phyloP scores from a whole-genome alignment of 2,113 vertebrate species.

The Notarius lentiginosus region DNA sequence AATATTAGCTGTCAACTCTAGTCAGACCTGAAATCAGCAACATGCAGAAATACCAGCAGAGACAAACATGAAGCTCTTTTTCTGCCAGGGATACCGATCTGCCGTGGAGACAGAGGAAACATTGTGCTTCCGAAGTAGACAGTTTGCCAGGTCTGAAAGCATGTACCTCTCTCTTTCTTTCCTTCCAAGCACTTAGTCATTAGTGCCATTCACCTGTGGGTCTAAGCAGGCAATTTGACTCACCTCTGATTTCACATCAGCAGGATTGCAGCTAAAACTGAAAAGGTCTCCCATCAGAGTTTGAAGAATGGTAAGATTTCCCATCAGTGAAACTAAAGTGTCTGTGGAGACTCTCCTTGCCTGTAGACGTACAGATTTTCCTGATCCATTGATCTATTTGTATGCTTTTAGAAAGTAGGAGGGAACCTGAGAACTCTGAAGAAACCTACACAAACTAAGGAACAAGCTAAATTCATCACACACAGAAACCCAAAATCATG shows the following conservation, averaged over 20 bases:
- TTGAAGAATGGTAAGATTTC: not conserved
- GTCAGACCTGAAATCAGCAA: slow-evolving; percentile 2
- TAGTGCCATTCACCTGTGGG: slow-evolving; percentile 11
- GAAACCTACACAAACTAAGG: not conserved
- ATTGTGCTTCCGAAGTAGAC: slow-evolving; percentile 15
- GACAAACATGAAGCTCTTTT: slow-evolving; percentile 13
- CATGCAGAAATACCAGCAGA: slow-evolving; percentile 14
- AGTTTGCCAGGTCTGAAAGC: not conserved
- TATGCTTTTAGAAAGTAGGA: not conserved
- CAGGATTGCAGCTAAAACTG: not conserved
- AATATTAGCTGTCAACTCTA: slow-evolving; percentile 27
- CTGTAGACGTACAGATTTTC: not conserved
- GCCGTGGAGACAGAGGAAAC: slow-evolving; percentile 29
- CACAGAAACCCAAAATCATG: not conserved
- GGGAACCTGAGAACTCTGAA: not conserved
- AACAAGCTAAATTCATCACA: not conserved
- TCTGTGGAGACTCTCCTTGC: not conserved
- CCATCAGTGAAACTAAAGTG: not conserved
- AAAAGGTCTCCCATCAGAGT: not conserved
- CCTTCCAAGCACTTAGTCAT: slow-evolving; percentile 17
- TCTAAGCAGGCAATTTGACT: not conserved
- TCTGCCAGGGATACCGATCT: not conserved
- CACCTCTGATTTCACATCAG: slow-evolving; percentile 13
- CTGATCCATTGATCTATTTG: not conserved
- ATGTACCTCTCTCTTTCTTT: not conserved